Percentiles rank a stretch among this genome's conserved stretches.
Evolutionary conservation across 2,888 invertebrate genomes (phyloP).

Genomic region (Glomeris marginata): DNA sequence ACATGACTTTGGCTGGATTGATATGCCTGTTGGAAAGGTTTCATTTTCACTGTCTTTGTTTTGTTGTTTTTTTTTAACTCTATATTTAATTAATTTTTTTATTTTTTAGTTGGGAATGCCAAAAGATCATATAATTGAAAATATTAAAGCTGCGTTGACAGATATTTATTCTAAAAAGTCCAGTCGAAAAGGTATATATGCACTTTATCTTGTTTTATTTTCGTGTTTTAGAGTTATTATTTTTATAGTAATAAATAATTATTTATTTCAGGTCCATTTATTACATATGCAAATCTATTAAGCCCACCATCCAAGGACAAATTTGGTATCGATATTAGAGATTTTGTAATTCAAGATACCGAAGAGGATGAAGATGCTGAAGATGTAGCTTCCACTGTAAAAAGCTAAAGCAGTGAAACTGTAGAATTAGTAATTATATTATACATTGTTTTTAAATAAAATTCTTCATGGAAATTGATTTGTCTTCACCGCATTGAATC

Average conservation of each 20-base stretch:
- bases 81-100: constrained; percentile 3
- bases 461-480: too few species aligned
- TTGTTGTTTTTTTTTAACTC: too few species aligned
- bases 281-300: constrained; percentile 41
- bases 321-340: constrained; percentile 3
- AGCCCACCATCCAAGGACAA: constrained; percentile 45
- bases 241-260: too few species aligned
- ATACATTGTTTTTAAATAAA: too few species aligned
- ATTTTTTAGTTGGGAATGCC: constrained; percentile 56
- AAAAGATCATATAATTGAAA: constrained; percentile 49
- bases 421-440: background rate
- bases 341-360: constrained; percentile 3
- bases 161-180: constrained; percentile 50
- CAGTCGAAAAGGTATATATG: constrained; percentile 39
- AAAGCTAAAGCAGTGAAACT: background rate
- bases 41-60: constrained; percentile 22
- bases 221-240: too few species aligned
- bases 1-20: constrained; percentile 51
- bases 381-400: too few species aligned
- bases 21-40: constrained; percentile 54
- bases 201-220: background rate
- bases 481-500: too few species aligned
- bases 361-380: constrained; percentile 10
- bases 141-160: constrained; percentile 47
- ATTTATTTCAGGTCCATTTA: constrained; percentile 38